These are phyloP conservation scores for Phataginus tetradactyla DNA, from an alignment of 2,797 vertebrate species.

Conservation along the genomic window DNA sequence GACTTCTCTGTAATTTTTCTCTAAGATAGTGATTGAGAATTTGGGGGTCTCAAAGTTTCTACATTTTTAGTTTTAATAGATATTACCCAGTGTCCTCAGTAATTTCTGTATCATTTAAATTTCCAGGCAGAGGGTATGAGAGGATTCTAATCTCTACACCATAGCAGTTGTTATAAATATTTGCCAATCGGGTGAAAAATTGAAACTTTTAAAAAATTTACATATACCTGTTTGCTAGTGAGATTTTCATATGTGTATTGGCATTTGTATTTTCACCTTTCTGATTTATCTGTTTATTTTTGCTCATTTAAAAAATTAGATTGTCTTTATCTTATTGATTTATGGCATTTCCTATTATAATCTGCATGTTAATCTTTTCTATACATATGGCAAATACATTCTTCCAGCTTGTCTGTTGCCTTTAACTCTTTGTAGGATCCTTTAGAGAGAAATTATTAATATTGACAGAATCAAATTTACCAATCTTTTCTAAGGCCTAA, in stretches of 20 bases:
- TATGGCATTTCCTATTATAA: conserved; percentile 25
- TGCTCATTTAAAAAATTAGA: conserved; percentile 39
- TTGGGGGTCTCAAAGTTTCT: neutral
- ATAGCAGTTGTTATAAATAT: conserved; percentile 29
- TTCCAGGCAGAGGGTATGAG: neutral
- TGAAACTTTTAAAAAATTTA: conserved; percentile 43
- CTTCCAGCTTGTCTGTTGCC: conserved; percentile 10
- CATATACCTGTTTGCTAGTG: conserved; percentile 45
- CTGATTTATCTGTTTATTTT: conserved; percentile 51
- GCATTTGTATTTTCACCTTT: conserved; percentile 35
- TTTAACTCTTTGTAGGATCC: conserved; percentile 22
- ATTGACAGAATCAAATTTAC: conserved; percentile 14
- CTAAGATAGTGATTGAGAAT: neutral
- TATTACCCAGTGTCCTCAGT: neutral
- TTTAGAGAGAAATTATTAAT: conserved; percentile 34
- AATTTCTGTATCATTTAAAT: neutral
- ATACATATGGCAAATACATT: conserved; percentile 21
- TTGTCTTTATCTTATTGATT: conserved; percentile 29
- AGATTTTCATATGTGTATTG: conserved; percentile 47
- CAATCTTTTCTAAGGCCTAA: neutral
- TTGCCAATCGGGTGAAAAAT: conserved; percentile 48
- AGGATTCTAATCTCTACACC: neutral
- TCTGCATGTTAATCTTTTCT: conserved; percentile 15
- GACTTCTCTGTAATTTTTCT: neutral
- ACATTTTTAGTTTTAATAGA: neutral